phyloP scores from a whole-genome alignment of 2,113 vertebrate species.

The Todiramphus saurophagus region DNA sequence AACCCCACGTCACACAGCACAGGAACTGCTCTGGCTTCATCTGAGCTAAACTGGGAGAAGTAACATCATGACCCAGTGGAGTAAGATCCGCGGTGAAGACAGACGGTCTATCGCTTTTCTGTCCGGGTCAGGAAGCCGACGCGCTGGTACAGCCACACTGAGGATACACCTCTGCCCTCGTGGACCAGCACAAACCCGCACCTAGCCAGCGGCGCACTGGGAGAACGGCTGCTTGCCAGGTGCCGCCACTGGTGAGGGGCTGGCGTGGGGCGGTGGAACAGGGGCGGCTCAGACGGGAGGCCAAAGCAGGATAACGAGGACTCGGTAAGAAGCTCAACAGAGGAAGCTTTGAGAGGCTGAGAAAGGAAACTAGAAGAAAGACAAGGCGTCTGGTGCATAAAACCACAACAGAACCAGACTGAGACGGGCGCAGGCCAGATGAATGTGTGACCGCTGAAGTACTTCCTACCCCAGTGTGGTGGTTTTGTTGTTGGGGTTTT shows the following conservation, averaged over 20 bases:
- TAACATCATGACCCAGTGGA: neutral
- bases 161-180: no score
- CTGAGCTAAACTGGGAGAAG: neutral
- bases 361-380: neutral
- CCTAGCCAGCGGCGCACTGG: fast-evolving
- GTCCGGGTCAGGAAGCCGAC: fast-evolving
- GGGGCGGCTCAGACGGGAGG: neutral
- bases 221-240: fast-evolving
- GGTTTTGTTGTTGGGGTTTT: neutral
- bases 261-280: neutral
- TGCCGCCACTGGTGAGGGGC: fast-evolving
- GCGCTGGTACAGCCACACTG: neutral
- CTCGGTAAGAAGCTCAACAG: slow-evolving; percentile 19
- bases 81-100: neutral
- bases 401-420: slow-evolving; percentile 26
- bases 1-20: fast-evolving
- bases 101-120: neutral
- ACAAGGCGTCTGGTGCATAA: neutral
- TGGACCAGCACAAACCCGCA: neutral
- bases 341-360: slow-evolving; percentile 22
- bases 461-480: neutral
- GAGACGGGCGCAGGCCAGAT: neutral
- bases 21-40: fast-evolving
- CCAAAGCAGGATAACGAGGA: neutral
- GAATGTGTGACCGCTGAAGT: neutral